These are phyloP conservation scores for Notiomystis cincta DNA, from an alignment of 2,113 vertebrate genomes.

Conservation along the genomic window DNA sequence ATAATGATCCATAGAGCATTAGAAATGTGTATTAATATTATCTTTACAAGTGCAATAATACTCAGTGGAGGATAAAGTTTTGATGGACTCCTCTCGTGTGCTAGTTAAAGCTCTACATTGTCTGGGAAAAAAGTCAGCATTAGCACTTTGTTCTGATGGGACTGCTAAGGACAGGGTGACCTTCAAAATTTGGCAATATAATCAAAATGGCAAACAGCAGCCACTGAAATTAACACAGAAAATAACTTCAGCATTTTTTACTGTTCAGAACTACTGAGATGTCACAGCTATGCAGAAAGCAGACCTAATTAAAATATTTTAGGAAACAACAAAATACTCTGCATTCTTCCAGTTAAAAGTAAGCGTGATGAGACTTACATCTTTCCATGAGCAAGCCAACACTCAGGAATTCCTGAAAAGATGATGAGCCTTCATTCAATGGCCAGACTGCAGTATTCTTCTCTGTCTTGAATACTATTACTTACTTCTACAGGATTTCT, in stretches of 20 bases:
- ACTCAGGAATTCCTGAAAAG: neutral
- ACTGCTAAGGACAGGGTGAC: slow-evolving; percentile 33
- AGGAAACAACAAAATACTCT: neutral
- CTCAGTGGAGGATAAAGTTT: slow-evolving; percentile 64
- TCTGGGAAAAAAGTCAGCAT: slow-evolving; percentile 7
- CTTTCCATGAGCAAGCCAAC: neutral
- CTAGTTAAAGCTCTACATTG: slow-evolving; percentile 37
- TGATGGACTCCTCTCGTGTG: slow-evolving; percentile 29
- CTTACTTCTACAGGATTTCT: neutral
- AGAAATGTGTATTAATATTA: slow-evolving; percentile 73
- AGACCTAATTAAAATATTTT: neutral
- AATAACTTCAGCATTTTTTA: neutral
- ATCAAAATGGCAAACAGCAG: neutral
- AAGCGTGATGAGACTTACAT: neutral
- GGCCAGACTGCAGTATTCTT: neutral
- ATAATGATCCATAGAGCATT: slow-evolving; percentile 73
- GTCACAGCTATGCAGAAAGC: neutral
- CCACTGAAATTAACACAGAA: neutral
- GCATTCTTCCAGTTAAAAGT: neutral
- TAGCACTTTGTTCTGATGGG: slow-evolving; percentile 27
- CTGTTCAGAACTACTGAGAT: neutral
- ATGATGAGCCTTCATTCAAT: neutral
- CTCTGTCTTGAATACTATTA: neutral
- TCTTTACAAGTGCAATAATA: slow-evolving; percentile 70
- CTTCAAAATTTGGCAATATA: slow-evolving; percentile 51